Base-by-base conservation (phyloP, 64 coral and sea anemone genomes). In the Montipora foliosa region DNA sequence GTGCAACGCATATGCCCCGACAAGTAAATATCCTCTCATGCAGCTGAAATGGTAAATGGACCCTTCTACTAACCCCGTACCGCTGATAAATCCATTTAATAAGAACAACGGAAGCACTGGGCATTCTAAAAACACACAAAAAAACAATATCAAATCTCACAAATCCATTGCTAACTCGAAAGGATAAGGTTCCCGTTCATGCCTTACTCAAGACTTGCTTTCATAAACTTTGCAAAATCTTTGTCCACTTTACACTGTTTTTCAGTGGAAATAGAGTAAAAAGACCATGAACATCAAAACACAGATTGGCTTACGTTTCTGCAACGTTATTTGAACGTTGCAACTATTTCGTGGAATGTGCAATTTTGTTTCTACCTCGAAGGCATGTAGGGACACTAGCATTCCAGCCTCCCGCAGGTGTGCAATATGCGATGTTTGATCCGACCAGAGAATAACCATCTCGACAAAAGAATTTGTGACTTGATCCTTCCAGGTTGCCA, bases 371-470 rank as follows among this genome's bases (percentile, higher is more conserved):
- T 71, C 29, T 71, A 86, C 82, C 82, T 86, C 82, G 48, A 37
- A 86, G 7, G 47, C 82, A 86, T 50, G 1, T 71, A 50, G 82
- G 82, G 50, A 86, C 66, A 8, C 82, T 86, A 49, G 62, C 82
- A 67, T 86, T 86, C 82, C 82, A 86, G 13, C 8, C 5, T 20
- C 82, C 82, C 15, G 50, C 46, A 9, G 49, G 17, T 1, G 61
- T 70, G n/a, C 82, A 86, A 12, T 50, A 20, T 72, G 50, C 11
- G 46, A 22, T 70, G 45, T 69, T 16, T 21, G 67, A 68, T 45
- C 82, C 82, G n/a, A 86, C 66, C 1, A 86, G 46, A 8, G 64
- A 49, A 24, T 86, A 86, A 72, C 82, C 82, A 50, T 20, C 44
- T 19, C 49, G 45, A 86, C 82, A 86, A 17, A 16, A 49, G 50